Evolutionary conservation across 2,797 vertebrate genomes (phyloP).

Genomic region (Scleropages formosus): DNA sequence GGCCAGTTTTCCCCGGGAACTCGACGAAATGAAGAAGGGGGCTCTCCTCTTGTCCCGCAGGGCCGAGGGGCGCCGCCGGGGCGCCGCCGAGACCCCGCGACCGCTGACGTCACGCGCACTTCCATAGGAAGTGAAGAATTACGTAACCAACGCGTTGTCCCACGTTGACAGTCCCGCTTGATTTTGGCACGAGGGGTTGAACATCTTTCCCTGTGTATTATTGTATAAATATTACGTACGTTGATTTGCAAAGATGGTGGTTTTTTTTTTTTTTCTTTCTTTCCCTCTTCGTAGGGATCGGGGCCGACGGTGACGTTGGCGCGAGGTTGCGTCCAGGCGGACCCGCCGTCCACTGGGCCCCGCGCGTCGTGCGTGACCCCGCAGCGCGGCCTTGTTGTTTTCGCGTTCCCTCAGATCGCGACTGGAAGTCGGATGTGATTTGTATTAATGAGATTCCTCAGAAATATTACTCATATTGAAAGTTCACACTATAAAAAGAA

Average conservation of each 20-base stretch:
- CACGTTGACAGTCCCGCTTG: too few relatives aligned
- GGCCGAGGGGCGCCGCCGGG: neutral
- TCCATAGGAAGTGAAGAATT: too few relatives aligned
- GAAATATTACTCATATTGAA: slow-evolving; percentile 35
- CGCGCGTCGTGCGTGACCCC: neutral
- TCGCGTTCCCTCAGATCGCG: slow-evolving; percentile 3
- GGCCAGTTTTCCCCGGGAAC: neutral
- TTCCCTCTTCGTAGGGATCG: slow-evolving; percentile 12
- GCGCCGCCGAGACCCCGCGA: too few relatives aligned
- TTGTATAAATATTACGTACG: too few relatives aligned
- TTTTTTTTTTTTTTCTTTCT: neutral
- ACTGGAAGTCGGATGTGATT: slow-evolving; percentile 11
- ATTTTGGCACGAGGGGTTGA: too few relatives aligned
- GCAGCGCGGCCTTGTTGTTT: neutral
- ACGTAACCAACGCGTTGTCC: too few relatives aligned
- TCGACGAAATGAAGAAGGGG: neutral
- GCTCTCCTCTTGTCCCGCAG: neutral
- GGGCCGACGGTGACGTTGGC: too few relatives aligned
- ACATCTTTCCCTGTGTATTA: too few relatives aligned
- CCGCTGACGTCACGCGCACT: too few relatives aligned
- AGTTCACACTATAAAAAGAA: slow-evolving; percentile 36
- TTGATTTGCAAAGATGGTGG: too few relatives aligned
- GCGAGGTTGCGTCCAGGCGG: too few relatives aligned
- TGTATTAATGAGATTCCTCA: slow-evolving; percentile 26
- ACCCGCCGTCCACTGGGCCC: too few relatives aligned